Evolutionary conservation across 1,140 invertebrate species (phyloP), one percentile per base, ranked within the genome.

Genomic region (Leptestheria dahalacensis): DNA sequence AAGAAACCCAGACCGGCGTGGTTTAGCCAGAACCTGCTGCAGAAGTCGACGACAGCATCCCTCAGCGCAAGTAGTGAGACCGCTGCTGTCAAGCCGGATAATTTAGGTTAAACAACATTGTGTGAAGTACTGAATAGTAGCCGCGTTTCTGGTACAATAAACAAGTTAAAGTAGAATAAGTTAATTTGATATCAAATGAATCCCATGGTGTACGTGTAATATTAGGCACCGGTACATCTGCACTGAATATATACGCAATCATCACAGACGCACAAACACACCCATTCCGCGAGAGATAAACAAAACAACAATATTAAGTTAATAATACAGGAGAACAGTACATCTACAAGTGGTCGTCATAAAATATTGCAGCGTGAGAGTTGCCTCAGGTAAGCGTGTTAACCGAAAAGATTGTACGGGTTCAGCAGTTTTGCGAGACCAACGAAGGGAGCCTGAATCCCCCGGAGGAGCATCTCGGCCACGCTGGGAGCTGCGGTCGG

Each of bases 21-120:
- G 86, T 91, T 89, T 66, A 77, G 81, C 64, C 81, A 81, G 68
- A 91, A 91, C 74, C 73, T 94, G 48, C 67, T 91, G 23, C 81
- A 90, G 65, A 82, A 83, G 70, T 79, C 80, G 29, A 26, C 18
- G 10, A 4, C 51, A 4, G 50, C 24, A 2, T 49, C 61, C 3
- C 24, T 85, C 83, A 12, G 49, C 46, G 21, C 76, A 25, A 41
- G 21, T 48, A n/a, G 47, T 23, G 59, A 50, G 15, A 57, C 57
- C 11, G 64, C 58, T 11, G 52, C 58, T 55, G 60, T 67, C 0
- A 62, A 64, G 18, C 61, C 61, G 18, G 21, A 61, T 25, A 56
- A 64, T 21, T 50, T 64, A 24, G 63, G 63, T 53, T 64, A 59
- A 57, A 41, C 33, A 41, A 41, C 15, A 9, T 41, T 6, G 15